Base-by-base conservation (phyloP, 30 jellyfish, hydroid and myxozoan species). In the Pseudorhiza aurosa region DNA sequence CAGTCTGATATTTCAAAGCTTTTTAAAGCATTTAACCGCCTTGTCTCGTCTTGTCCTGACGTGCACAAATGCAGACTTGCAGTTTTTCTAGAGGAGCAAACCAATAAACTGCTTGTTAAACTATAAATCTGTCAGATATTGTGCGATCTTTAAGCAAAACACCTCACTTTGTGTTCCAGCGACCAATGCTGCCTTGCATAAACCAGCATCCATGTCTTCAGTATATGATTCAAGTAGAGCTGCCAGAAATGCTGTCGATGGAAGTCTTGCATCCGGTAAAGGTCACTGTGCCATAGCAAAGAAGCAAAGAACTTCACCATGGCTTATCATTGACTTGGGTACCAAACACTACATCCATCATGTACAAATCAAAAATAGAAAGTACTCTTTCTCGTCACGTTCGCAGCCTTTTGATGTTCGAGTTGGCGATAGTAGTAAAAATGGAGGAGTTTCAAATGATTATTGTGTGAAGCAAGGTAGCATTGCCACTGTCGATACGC, bases 371-470 rank as follows among this genome's bases (percentile, higher is more conserved):
- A 30, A 42, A 45, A 69, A 17, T 58, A 69, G 83, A 32, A 30
- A 4, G 26, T 21, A 17, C 28, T n/a, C 8, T 28, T 19, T 4
- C n/a, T n/a, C n/a, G n/a, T 6, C 5, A 5, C 67, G 83, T 4
- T n/a, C 32, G 28, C 55, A 69, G 27, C 83, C 83, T 12, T 69
- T 69, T 27, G 83, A 69, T 45, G 83, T 69, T 1, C 65, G 69
- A 27, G 68, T 69, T 24, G 83, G 83, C 18, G 19, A 42, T 55
- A 69, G 70, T 28, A 19, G 8, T 2, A 27, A 45, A 56, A 21
- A 43, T 43, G 69, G 57, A 0, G 83, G 83, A n/a, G 30, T 29
- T 5, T 53, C 40, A 25, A 69, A 69, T 32, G 47, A 53, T 9
- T 35, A 8, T 17, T 69, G 83, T 27, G 69, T 69, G 4, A 22